A percentile compares a stretch with the other conserved stretches of the same genome.
phyloP scores from a whole-genome alignment of 2,797 vertebrate genomes.

The Takifugu rubripes region DNA sequence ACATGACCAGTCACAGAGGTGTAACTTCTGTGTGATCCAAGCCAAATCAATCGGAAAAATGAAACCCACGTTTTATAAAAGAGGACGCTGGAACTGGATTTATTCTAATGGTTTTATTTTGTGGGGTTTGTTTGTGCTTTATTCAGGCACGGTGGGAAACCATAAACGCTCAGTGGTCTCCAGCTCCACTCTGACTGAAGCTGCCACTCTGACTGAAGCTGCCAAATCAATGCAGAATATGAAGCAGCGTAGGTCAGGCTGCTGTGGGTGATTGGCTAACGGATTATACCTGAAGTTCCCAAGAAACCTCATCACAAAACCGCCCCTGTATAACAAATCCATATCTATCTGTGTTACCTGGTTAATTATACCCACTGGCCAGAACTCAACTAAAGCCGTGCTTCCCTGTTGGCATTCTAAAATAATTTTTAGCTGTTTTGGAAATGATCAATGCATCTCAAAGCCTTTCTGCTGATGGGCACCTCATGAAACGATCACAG shows the following conservation, averaged over 20 bases:
- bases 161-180: slow-evolving; percentile 15
- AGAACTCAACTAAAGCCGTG: slow-evolving; percentile 19
- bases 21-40: not conserved
- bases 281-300: slow-evolving; percentile 61
- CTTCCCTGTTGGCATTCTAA: slow-evolving; percentile 2
- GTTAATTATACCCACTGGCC: slow-evolving; percentile 39
- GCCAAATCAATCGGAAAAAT: slow-evolving; percentile 2
- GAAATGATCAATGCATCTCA: no score
- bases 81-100: not conserved
- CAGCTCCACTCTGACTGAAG: slow-evolving; percentile 4
- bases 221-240: slow-evolving; percentile 59
- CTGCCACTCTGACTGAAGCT: no score
- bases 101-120: not conserved
- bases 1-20: no score
- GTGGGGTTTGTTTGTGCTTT: not conserved
- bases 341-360: slow-evolving; percentile 41
- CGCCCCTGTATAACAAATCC: slow-evolving; percentile 52
- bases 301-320: slow-evolving; percentile 53
- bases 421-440: not conserved
- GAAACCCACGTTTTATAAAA: slow-evolving; percentile 3
- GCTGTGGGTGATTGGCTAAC: slow-evolving; percentile 52
- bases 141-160: not conserved
- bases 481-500: no score
- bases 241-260: slow-evolving; percentile 51
- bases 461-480: not conserved